These are phyloP conservation scores for Arizona elegans DNA, from an alignment of 2,113 vertebrate species.

Conservation along the genomic window DNA sequence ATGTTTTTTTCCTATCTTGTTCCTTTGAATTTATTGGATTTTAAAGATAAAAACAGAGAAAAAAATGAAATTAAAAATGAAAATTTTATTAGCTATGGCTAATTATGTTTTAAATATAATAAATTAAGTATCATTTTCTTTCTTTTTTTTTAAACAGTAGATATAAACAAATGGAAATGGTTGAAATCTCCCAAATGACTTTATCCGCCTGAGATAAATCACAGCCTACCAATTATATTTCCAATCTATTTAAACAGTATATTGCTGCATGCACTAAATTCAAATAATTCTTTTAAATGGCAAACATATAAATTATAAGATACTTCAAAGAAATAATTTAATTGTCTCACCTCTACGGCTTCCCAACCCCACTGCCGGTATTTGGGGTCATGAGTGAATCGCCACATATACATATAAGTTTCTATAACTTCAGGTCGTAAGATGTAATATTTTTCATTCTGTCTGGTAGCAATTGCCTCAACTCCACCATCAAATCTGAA, in stretches of 20 bases:
- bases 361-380: conserved; percentile 99
- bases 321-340: background rate
- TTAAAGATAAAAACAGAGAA: background rate
- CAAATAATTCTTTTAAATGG: background rate
- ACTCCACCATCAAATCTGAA: conserved; percentile 97
- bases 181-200: background rate
- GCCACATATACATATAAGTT: conserved; percentile 99
- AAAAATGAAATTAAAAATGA: background rate
- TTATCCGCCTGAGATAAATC: background rate
- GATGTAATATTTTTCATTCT: conserved; percentile 98
- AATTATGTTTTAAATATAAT: background rate
- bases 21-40: background rate
- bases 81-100: background rate
- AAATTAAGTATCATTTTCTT: background rate
- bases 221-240: background rate
- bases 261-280: background rate
- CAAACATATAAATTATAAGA: background rate
- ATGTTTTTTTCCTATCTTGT: background rate
- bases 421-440: conserved; percentile 95
- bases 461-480: conserved; percentile 95
- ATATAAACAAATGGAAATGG: background rate
- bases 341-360: conserved; percentile 84
- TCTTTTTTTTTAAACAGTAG: background rate
- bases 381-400: conserved; percentile 94
- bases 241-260: background rate